Evolutionary conservation across 2,113 vertebrate genomes (phyloP).

Genomic region (Xiphias gladius): DNA sequence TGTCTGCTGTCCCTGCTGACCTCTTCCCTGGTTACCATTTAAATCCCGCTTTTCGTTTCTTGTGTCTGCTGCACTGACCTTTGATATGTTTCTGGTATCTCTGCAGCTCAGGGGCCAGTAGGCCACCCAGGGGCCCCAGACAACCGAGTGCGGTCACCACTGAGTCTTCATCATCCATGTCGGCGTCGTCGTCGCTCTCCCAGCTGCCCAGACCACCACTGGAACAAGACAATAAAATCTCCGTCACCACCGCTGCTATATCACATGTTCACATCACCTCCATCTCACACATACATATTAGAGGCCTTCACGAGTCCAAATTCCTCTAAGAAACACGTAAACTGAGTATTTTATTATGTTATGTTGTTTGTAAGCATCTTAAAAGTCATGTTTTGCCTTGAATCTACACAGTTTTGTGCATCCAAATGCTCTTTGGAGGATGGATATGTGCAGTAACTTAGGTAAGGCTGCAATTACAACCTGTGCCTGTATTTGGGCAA

Average conservation of each 20-base stretch:
- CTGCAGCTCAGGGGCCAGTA: constrained; percentile 94
- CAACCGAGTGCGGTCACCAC: constrained; percentile 92
- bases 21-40: background rate
- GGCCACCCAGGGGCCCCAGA: constrained; percentile 93
- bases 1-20: background rate
- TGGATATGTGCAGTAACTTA: too few relatives aligned
- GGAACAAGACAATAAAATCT: background rate
- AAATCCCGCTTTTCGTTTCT: background rate
- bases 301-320: background rate
- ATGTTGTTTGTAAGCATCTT: too few relatives aligned
- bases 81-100: constrained; percentile 94
- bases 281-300: background rate
- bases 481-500: too few relatives aligned
- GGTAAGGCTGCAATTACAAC: too few relatives aligned
- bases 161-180: constrained; percentile 93
- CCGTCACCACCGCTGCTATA: background rate
- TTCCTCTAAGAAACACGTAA: too few relatives aligned
- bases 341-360: too few relatives aligned
- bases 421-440: too few relatives aligned
- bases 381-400: too few relatives aligned
- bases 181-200: constrained; percentile 96
- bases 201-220: constrained; percentile 84
- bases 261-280: too few relatives aligned
- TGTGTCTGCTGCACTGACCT: constrained; percentile 83
- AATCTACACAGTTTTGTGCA: too few relatives aligned